Evolutionary conservation across 2,888 invertebrate species (phyloP), one percentile per base, ranked within the genome.

Genomic region (Zygogramma bicolorata): DNA sequence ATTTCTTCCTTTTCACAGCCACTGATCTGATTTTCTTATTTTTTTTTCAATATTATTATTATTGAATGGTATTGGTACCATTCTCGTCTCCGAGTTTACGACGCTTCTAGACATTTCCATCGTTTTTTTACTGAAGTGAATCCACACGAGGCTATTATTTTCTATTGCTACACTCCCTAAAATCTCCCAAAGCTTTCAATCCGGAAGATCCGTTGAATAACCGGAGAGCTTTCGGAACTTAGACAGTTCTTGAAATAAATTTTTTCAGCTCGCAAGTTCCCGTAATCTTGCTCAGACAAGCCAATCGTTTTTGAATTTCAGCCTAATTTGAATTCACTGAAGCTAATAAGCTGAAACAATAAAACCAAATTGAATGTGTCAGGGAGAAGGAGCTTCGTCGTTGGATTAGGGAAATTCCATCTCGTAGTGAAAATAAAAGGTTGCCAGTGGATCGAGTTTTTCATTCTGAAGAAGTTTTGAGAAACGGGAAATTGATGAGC

Each of bases 301-400:
- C 53, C 18, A 22, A 53, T 66, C 61, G 34, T 70, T 66, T 70
- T 63, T 29, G 53, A 70, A 70, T 70, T 66, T 18, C 40, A 25
- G 38, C 59, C 61, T 61, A 57, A 70, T 70, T 61, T 66, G 29
- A 59, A 70, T 70, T 66, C 66, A 70, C 65, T 70, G 61, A 66
- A 66, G 53, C 66, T 70, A 66, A 70, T 70, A 66, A 70, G 40
- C 66, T 66, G 61, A 61, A 66, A 70, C 57, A 66, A 66, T 70
- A 70, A 70, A 70, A 66, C 25, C 61, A 66, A 70, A 66, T 70
- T 70, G 66, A 61, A 70, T 61, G 66, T 70, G 66, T 66, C 70
- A 60, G 53, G 13, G 25, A 27, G n/a, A 65, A 59, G 69, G 40
- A 59, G 40, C 59, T 34, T 20, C 42, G 6, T 66, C 60, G 61